Conservation (phyloP, 2,888 invertebrate genomes). For the Abrostola tripartita region DNA sequence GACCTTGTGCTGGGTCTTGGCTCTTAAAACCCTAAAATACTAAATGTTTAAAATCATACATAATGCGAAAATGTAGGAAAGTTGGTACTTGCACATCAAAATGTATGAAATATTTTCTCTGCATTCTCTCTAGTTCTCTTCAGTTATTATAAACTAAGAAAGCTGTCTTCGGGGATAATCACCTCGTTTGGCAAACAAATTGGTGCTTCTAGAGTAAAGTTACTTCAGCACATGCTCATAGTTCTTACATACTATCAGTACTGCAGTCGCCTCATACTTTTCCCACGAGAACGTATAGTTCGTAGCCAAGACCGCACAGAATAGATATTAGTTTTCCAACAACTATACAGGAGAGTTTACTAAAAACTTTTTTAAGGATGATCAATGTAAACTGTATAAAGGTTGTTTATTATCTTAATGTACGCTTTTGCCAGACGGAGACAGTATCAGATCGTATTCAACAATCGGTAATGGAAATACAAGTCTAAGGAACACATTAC, state of each 20-base stretch:
- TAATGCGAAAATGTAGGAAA: too few relatives aligned
- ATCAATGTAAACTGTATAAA: slow-evolving; percentile 1
- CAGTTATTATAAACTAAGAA: not conserved
- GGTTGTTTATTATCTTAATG: too few relatives aligned
- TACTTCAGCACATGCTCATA: not conserved
- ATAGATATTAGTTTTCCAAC: slow-evolving; percentile 3
- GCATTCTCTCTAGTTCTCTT: not conserved
- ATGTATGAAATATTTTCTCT: not conserved
- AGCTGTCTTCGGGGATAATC: not conserved
- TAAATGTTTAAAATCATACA: too few relatives aligned
- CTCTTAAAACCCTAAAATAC: too few relatives aligned
- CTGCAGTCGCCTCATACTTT: not conserved
- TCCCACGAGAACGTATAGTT: not conserved
- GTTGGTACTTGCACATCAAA: too few relatives aligned
- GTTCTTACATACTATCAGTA: not conserved
- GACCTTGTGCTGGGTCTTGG: too few relatives aligned
- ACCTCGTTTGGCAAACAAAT: slow-evolving; percentile 1
- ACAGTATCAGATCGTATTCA: too few relatives aligned
- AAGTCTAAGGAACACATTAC: too few relatives aligned
- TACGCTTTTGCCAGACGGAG: too few relatives aligned
- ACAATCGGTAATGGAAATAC: too few relatives aligned
- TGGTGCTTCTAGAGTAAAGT: not conserved
- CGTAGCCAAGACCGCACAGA: slow-evolving; percentile 1
- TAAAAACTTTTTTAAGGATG: slow-evolving; percentile 3
- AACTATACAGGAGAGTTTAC: not conserved